Conservation (phyloP, 2,888 invertebrate species). For the Papilio gigon region DNA sequence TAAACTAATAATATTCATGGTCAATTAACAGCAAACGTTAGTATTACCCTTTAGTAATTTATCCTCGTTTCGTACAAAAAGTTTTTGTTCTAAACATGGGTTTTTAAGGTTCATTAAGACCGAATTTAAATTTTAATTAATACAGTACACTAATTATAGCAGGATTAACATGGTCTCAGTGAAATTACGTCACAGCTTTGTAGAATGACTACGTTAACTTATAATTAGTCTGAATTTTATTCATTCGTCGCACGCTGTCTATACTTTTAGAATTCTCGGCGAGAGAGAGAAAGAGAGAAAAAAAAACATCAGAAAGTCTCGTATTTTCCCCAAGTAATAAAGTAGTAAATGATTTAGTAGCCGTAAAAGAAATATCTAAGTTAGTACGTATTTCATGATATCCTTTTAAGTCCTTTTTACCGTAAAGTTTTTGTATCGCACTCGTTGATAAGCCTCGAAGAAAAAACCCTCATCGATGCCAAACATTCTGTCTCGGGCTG, state of each 20-base stretch:
- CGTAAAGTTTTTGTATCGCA: slow-evolving; percentile 40
- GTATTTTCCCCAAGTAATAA: slow-evolving; percentile 22
- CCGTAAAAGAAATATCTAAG: slow-evolving; percentile 25
- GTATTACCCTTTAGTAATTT: neutral
- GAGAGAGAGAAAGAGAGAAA: neutral
- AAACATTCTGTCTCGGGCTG: slow-evolving; percentile 48
- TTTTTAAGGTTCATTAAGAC: slow-evolving; percentile 15
- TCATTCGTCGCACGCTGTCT: slow-evolving; percentile 24
- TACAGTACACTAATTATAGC: slow-evolving; percentile 26
- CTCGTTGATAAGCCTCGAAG: slow-evolving; percentile 31
- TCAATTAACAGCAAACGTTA: neutral
- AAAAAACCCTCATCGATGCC: slow-evolving; percentile 49
- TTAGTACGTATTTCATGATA: slow-evolving; percentile 25
- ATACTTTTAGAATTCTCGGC: slow-evolving; percentile 23
- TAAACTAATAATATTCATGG: slow-evolving; percentile 11
- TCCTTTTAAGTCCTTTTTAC: slow-evolving; percentile 18
- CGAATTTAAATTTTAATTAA: slow-evolving; percentile 7
- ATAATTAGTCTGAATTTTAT: slow-evolving; percentile 35
- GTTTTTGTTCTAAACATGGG: slow-evolving; percentile 7
- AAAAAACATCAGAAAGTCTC: slow-evolving; percentile 9
- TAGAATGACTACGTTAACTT: slow-evolving; percentile 27
- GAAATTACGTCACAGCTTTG: slow-evolving; percentile 20
- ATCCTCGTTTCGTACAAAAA: slow-evolving; percentile 7
- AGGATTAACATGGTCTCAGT: slow-evolving; percentile 13
- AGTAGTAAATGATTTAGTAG: slow-evolving; percentile 31